Conservation (phyloP, 2,888 invertebrate species). For the Dynastes hyllus region DNA sequence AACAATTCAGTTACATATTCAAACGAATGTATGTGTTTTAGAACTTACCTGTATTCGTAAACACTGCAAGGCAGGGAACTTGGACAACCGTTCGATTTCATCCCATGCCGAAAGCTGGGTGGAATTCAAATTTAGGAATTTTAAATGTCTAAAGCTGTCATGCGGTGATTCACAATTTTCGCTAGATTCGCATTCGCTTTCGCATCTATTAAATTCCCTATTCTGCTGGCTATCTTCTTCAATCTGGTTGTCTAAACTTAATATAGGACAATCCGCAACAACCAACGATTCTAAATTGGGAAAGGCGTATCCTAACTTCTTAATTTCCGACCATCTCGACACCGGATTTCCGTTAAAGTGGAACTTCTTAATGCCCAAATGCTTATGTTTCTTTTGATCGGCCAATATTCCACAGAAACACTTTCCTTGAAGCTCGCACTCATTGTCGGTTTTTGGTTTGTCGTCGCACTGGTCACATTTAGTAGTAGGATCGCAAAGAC, state of each 20-base stretch:
- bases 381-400: constrained; percentile 68
- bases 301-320: constrained; percentile 88
- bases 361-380: constrained; percentile 83
- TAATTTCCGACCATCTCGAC: constrained; percentile 88
- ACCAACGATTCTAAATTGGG: constrained; percentile 90
- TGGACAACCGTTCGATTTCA: constrained; percentile 89
- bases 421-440: constrained; percentile 55
- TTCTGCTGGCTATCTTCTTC: constrained; percentile 55
- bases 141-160: constrained; percentile 79
- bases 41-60: constrained; percentile 85
- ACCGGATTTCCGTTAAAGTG: constrained; percentile 93
- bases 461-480: constrained; percentile 65
- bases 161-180: constrained; percentile 75
- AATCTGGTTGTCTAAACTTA: constrained; percentile 70
- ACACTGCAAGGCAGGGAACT: constrained; percentile 88
- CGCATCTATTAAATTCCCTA: constrained; percentile 67
- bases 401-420: constrained; percentile 62
- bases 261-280: constrained; percentile 88
- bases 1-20: background rate
- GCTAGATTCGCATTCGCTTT: constrained; percentile 77
- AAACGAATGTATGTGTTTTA: too few relatives aligned
- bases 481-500: constrained; percentile 73
- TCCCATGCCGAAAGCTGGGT: constrained; percentile 90
- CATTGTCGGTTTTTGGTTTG: constrained; percentile 49
- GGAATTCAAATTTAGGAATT: constrained; percentile 89